A percentile compares a stretch with the other conserved stretches of the same genome.
These are phyloP conservation scores for Oreochromis aureus DNA, from an alignment of 2,113 vertebrate genomes.

Conservation along the genomic window DNA sequence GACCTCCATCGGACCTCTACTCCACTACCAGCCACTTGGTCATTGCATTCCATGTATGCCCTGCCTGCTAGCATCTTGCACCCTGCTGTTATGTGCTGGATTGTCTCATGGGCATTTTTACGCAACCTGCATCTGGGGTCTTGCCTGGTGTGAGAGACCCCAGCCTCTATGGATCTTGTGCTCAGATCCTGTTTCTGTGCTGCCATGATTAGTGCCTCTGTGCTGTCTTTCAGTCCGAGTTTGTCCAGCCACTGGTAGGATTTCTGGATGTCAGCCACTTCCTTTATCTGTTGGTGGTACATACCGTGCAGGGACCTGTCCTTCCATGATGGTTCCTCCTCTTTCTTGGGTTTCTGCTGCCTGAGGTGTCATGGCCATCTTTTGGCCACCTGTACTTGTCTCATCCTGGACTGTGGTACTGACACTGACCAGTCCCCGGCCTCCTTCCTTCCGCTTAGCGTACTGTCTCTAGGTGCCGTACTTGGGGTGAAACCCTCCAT, in stretches of 20 bases:
- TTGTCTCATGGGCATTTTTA: too few species aligned
- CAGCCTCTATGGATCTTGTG: too few species aligned
- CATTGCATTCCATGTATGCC: too few species aligned
- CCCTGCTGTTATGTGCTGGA: too few species aligned
- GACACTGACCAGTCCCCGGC: not conserved
- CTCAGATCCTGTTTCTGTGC: not conserved
- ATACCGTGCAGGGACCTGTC: not conserved
- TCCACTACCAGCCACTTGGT: too few species aligned
- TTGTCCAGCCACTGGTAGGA: not conserved
- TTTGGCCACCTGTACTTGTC: not conserved
- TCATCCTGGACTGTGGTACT: not conserved
- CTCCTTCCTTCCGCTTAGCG: accelerated
- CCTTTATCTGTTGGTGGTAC: not conserved
- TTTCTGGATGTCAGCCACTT: not conserved
- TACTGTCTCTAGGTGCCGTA: not conserved
- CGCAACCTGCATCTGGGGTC: too few species aligned
- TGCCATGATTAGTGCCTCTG: not conserved
- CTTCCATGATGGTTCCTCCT: not conserved
- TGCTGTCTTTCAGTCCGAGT: not conserved
- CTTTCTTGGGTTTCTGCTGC: not conserved
- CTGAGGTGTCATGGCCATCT: not conserved
- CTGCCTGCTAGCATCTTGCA: too few species aligned
- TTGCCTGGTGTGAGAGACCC: too few species aligned
- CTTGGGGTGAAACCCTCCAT: not conserved
- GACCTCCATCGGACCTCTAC: too few species aligned